Percentiles rank a stretch among this genome's conserved stretches.
phyloP scores from a whole-genome alignment of 1,140 invertebrate genomes.

The Riptortus pedestris region DNA sequence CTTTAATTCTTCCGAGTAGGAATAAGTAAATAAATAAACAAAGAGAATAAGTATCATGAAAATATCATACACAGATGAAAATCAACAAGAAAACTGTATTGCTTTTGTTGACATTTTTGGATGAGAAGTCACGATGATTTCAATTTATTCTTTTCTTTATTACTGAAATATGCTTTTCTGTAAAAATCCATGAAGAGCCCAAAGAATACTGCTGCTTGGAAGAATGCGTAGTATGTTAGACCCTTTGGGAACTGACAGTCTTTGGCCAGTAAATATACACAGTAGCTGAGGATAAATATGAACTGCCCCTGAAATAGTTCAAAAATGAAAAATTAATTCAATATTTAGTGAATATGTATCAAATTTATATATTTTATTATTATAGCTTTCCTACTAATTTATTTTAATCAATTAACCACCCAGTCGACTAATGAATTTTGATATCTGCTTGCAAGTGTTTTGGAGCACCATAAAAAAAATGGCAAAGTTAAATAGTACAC shows the following conservation, averaged over 20 bases:
- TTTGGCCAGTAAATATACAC: conserved; percentile 29
- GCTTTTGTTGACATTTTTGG: no score
- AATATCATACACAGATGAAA: no score
- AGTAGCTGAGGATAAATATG: conserved; percentile 33
- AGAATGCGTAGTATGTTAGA: conserved; percentile 38
- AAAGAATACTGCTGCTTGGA: conserved; percentile 33
- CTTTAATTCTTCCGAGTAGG: no score
- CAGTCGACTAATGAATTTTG: no score
- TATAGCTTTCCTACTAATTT: neutral
- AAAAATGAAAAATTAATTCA: conserved; percentile 21
- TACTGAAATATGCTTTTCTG: conserved; percentile 39
- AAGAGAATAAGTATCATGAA: no score
- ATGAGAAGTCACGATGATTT: neutral
- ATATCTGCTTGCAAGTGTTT: no score
- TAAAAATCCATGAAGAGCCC: conserved; percentile 36
- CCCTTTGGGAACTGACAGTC: conserved; percentile 34
- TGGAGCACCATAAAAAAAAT: no score
- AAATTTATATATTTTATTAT: neutral
- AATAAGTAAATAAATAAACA: no score
- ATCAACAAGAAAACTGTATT: no score
- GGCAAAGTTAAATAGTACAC: no score
- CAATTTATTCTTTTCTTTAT: neutral
- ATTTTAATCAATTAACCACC: neutral
- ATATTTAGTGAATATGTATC: neutral
- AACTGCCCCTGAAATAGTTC: conserved; percentile 32